phyloP scores from a whole-genome alignment of 2,113 vertebrate genomes.

The Sorex araneus region DNA sequence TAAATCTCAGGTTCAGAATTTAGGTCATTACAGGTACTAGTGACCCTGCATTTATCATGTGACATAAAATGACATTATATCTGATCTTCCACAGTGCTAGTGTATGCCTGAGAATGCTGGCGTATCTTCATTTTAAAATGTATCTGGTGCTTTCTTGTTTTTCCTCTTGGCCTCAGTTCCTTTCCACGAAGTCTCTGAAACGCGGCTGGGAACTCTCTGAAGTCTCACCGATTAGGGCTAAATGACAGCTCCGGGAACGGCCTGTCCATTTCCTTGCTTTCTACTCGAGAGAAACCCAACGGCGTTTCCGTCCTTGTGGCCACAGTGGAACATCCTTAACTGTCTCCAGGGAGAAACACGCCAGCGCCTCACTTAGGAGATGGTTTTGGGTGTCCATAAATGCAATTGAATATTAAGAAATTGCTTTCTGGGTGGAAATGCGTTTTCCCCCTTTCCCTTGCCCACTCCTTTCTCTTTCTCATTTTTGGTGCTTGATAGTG shows the following conservation, averaged over 20 bases:
- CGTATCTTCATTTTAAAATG: background rate
- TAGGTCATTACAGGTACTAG: background rate
- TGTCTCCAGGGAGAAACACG: background rate
- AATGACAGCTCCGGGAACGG: background rate
- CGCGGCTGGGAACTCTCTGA: background rate
- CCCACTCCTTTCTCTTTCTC: background rate
- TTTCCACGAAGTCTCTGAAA: background rate
- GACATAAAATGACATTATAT: conserved; percentile 23
- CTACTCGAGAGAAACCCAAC: conserved; percentile 44
- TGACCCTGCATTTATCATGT: background rate
- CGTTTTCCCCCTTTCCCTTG: background rate
- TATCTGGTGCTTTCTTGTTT: background rate
- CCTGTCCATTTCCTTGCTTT: conserved; percentile 38
- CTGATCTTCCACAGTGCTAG: background rate
- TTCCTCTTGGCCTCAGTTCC: background rate
- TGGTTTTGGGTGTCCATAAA: conserved; percentile 7
- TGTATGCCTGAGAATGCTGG: background rate
- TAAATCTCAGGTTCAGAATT: background rate
- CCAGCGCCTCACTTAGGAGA: background rate
- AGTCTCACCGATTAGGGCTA: background rate
- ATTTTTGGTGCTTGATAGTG: background rate
- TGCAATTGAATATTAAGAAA: conserved; percentile 41
- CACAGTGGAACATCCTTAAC: conserved; percentile 7
- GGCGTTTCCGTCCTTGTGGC: conserved; percentile 15
- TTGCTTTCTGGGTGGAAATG: background rate